Base-by-base conservation (phyloP, 2,888 invertebrate species). In the Andrena camellia region DNA sequence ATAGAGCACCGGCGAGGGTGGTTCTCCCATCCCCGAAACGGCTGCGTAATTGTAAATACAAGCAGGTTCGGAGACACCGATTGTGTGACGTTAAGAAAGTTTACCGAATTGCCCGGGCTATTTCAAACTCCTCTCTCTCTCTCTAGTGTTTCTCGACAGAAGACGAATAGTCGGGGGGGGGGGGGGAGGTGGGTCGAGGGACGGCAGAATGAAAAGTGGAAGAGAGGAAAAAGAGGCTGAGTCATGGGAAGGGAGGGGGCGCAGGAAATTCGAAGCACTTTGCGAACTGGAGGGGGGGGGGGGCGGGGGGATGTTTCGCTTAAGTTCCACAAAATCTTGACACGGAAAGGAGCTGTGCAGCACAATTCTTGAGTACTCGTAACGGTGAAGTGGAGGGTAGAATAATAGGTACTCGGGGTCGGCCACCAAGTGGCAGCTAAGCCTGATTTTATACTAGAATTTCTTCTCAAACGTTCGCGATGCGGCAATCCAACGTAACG, bases 311-410 rank as follows among this genome's bases (percentile, higher is more conserved):
- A 73, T 71, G 84, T 83, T 76, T 75, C 79, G 75, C 64, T 72
- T 17, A 52, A 76, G 75, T 79, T 76, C 75, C 76, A 64, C 62
- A 75, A 76, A 67, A 83, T 84, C 84, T 84, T 83, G 84, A 76
- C 83, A 83, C 83, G 83, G 35, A 72, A 83, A 75, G 79, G 52
- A 76, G 79, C 72, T 71, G 83, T 63, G 78, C 78, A 68, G 83
- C 78, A 71, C 83, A 54, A 63, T 78, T 72, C 78, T 83, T 68
- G 83, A 84, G 84, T n/a, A 68, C 83, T 83, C 78, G 74, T 52
- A 60, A 64, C 57, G n/a, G n/a, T 60, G 20, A 62, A 83, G 84
- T 72, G 69, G 72, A 70, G 64, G 72, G 68, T 74, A 72, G 79
- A 84, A 83, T 84, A 84, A 83, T 84, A 83, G 84, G 75, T 83